A percentile compares a stretch with the other conserved stretches of the same genome.
Evolutionary conservation across 2,888 invertebrate species (phyloP).

Genomic region (Eugnorisma glareosa): DNA sequence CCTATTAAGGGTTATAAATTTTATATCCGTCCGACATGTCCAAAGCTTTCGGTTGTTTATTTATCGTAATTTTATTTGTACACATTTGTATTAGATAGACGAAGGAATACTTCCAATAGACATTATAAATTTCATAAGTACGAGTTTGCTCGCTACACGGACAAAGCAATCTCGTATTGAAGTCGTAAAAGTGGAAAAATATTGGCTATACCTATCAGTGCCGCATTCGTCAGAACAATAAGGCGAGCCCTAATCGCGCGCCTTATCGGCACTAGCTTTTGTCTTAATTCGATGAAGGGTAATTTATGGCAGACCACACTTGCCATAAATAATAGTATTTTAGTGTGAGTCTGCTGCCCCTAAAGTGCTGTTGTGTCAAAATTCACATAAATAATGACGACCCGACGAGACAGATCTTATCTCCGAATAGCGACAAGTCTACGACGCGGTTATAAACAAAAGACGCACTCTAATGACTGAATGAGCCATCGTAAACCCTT

Average conservation of each 20-base stretch:
- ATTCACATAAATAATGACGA: constrained; percentile 89
- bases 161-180: constrained; percentile 78
- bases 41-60: constrained; percentile 85
- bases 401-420: constrained; percentile 85
- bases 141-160: constrained; percentile 34
- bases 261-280: constrained; percentile 86
- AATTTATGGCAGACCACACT: constrained; percentile 84
- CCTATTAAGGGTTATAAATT: constrained; percentile 89
- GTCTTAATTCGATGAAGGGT: constrained; percentile 88
- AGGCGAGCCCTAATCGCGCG: constrained; percentile 83
- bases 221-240: constrained; percentile 84
- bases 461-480: constrained; percentile 87
- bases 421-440: constrained; percentile 81
- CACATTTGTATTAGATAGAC: constrained; percentile 66
- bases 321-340: constrained; percentile 88
- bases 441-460: constrained; percentile 87
- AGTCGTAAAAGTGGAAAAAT: constrained; percentile 85
- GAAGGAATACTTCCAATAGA: constrained; percentile 60
- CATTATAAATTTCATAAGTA: constrained; percentile 59
- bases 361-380: constrained; percentile 85
- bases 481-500: constrained; percentile 88
- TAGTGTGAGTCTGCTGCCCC: constrained; percentile 75
- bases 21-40: constrained; percentile 85
- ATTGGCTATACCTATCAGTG: constrained; percentile 83
- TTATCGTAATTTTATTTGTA: constrained; percentile 78